Evolutionary conservation across 2,888 invertebrate species (phyloP).

Genomic region (Nasonovia ribisnigri): DNA sequence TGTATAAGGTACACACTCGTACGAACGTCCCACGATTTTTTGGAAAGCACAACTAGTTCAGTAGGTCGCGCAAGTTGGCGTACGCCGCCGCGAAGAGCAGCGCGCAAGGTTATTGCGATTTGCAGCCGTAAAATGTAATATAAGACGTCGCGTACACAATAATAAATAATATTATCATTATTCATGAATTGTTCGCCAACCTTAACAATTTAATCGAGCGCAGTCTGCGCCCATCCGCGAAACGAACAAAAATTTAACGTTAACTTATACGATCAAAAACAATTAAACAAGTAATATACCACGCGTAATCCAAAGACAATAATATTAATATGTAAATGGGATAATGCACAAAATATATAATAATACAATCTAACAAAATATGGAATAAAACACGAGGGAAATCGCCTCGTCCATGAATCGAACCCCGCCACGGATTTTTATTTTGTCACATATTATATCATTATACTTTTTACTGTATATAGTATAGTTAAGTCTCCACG

Average conservation of each 20-base stretch:
- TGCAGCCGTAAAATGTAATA: not conserved
- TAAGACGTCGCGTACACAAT: not conserved
- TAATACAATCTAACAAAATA: too few relatives aligned
- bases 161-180: too few relatives aligned
- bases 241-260: not conserved
- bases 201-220: not conserved
- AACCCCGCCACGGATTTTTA: too few relatives aligned
- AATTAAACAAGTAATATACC: not conserved
- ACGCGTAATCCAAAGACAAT: too few relatives aligned
- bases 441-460: too few relatives aligned
- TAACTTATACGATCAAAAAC: not conserved
- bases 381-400: too few relatives aligned
- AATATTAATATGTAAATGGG: too few relatives aligned
- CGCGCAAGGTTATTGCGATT: not conserved
- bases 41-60: constrained; percentile 59
- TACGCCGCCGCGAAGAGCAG: not conserved
- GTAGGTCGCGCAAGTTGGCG: constrained; percentile 49
- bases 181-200: not conserved
- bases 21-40: constrained; percentile 55
- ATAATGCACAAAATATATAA: too few relatives aligned
- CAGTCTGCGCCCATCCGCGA: not conserved
- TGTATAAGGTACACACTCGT: not conserved
- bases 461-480: too few relatives aligned
- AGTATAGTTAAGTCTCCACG: too few relatives aligned
- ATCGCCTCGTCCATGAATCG: too few relatives aligned